Percentiles rank a stretch among this genome's conserved stretches.
These are phyloP conservation scores for Sycophila texana DNA, from an alignment of 2,888 invertebrate genomes.

Conservation along the genomic window DNA sequence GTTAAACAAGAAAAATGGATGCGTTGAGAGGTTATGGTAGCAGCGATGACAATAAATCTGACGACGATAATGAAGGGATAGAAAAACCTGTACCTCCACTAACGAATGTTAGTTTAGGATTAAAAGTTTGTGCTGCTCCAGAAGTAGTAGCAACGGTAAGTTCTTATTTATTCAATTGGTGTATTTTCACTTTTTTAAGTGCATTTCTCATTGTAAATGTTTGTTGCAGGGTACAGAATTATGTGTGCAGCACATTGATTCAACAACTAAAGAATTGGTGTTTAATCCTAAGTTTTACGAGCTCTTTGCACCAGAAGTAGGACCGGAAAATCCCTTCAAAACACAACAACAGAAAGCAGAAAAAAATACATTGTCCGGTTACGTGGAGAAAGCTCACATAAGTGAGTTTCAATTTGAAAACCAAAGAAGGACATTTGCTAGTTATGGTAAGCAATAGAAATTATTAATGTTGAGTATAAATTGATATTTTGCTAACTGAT, in stretches of 20 bases:
- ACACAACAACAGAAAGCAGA: conserved; percentile 91
- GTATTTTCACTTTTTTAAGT: background rate
- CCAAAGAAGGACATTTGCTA: conserved; percentile 94
- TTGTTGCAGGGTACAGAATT: conserved; percentile 82
- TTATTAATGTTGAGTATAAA: conserved; percentile 20
- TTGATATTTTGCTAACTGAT: conserved; percentile 1
- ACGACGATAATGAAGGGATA: conserved; percentile 74
- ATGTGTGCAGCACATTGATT: conserved; percentile 84
- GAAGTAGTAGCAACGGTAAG: conserved; percentile 87
- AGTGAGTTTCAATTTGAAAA: conserved; percentile 98
- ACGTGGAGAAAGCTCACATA: conserved; percentile 95
- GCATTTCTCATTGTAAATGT: background rate
- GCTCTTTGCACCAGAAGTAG: conserved; percentile 92
- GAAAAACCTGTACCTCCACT: conserved; percentile 60
- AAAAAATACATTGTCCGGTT: conserved; percentile 95
- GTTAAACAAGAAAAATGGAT: conserved; percentile 78
- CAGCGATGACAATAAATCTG: conserved; percentile 77
- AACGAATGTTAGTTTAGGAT: conserved; percentile 54
- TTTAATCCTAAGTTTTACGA: conserved; percentile 97
- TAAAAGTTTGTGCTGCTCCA: conserved; percentile 89
- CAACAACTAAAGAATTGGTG: conserved; percentile 87
- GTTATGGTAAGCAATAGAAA: conserved; percentile 81
- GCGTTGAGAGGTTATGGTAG: conserved; percentile 86
- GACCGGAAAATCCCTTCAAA: conserved; percentile 95
- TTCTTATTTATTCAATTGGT: conserved; percentile 50